These are phyloP conservation scores for Anguilla marmorata DNA, from an alignment of 2,797 vertebrate species.

Conservation along the genomic window DNA sequence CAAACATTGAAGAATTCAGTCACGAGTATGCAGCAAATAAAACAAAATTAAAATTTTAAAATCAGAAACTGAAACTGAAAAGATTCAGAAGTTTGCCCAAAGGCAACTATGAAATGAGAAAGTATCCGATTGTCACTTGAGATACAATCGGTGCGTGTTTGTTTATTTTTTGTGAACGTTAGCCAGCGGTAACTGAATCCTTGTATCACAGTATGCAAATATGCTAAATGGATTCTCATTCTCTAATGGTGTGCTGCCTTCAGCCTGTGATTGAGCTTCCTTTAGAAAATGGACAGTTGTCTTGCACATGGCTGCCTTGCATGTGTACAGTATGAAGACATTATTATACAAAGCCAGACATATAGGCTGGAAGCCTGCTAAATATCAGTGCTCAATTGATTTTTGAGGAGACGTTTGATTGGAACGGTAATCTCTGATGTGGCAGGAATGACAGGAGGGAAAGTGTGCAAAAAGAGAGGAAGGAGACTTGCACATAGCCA, in stretches of 20 bases:
- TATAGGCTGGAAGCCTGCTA: background rate
- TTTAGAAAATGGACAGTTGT: background rate
- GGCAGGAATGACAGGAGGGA: background rate
- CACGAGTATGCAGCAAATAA: background rate
- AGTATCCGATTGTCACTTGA: background rate
- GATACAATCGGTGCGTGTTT: background rate
- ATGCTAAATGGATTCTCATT: background rate
- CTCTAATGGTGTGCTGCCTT: background rate
- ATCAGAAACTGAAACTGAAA: background rate
- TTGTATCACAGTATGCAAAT: background rate
- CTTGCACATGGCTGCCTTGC: background rate
- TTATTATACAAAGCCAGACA: background rate
- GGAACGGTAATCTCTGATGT: background rate
- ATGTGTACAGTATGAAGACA: background rate
- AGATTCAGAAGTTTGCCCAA: background rate
- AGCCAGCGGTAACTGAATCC: background rate
- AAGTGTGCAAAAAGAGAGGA: background rate
- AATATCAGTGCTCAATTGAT: background rate
- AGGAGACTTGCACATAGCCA: background rate
- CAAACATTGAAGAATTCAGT: background rate
- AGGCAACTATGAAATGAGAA: background rate
- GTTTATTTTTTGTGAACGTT: conserved; percentile 3
- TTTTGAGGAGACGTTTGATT: conserved; percentile 9
- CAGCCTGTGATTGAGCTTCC: background rate
- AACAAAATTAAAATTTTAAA: background rate